Evolutionary conservation across 2,113 vertebrate genomes (phyloP), one percentile per base, ranked within the genome.

Genomic region (Pollimyrus isidori): DNA sequence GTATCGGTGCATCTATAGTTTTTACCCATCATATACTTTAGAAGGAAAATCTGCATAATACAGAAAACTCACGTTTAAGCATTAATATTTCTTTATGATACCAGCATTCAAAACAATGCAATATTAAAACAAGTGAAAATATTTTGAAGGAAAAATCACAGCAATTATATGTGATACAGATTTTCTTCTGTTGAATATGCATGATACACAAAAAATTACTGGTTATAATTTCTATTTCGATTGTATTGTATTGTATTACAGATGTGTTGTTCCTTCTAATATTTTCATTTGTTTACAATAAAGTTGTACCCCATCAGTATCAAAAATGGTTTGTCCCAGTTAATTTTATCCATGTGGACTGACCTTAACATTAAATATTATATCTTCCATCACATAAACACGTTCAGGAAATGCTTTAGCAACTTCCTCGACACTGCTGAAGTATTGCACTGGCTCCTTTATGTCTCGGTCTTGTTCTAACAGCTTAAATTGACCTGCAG

Each of bases 301-400:
- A 73, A 17, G 15, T 17, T 39, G 4, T 30, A 13, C 15, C 30
- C 30, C 30, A 76, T 17, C 73, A 39, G 15, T 39, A 80, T 19
- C 35, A 42, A 39, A 39, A 39, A 19, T 15, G 11, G 35, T 80
- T 80, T 17, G 35, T 42, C 73, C 13, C 17, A 42, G 73, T 80
- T 80, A 15, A 80, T 42, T 42, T 42, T 21, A 48, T 45, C n/a
- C 50, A 19, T 53, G 35, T 23, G 86, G 21, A 93, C 91, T 93
- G 95, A 99, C 98, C 98, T 99, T 99, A 94, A 99, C 98, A 89
- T 99, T 99, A 95, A 99, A 99, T 26, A 97, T 98, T 93, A 99
- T 99, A 94, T 99, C 98, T 95, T 99, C 98, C 98, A 99, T 99
- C 96, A 99, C 98, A 92, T 99, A 99, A 69, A 99, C 98, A 89